phyloP scores from a whole-genome alignment of 2,797 vertebrate species.

The Lacerta bilineata region DNA sequence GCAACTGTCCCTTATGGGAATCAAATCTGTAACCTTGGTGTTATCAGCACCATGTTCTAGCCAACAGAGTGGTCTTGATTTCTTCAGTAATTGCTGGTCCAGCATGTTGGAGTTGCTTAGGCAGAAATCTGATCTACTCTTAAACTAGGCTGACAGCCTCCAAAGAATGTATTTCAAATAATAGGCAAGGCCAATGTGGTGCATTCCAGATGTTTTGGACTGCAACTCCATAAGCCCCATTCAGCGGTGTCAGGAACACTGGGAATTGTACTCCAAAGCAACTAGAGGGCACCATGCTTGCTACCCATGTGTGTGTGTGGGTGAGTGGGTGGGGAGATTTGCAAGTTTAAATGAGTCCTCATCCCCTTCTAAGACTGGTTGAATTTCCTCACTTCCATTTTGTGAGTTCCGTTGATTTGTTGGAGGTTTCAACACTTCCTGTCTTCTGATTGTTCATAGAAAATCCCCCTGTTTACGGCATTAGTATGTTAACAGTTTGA shows the following conservation, averaged over 20 bases:
- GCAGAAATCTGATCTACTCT: constrained; percentile 53
- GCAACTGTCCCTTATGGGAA: no score
- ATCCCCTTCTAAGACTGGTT: not conserved
- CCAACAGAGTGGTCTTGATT: no score
- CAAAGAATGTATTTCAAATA: constrained; percentile 22
- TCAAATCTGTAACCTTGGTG: no score
- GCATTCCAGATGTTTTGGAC: no score
- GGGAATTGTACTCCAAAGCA: no score
- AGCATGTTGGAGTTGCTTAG: constrained; percentile 49
- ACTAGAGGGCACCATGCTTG: no score
- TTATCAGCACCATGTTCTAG: no score
- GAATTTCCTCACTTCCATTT: not conserved
- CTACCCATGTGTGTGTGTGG: no score
- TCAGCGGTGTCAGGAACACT: no score
- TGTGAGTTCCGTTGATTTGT: not conserved
- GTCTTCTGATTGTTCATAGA: not conserved
- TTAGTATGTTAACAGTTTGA: not conserved
- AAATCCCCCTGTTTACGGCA: not conserved
- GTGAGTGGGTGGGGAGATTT: constrained; percentile 13
- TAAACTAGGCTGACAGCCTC: constrained; percentile 48
- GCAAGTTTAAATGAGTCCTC: constrained; percentile 27
- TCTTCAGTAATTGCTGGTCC: constrained; percentile 46
- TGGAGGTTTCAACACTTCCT: not conserved
- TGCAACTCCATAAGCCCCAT: no score
- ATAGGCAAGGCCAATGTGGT: constrained; percentile 32